phyloP scores from a whole-genome alignment of 2,113 vertebrate species.

The Narcine bancroftii region DNA sequence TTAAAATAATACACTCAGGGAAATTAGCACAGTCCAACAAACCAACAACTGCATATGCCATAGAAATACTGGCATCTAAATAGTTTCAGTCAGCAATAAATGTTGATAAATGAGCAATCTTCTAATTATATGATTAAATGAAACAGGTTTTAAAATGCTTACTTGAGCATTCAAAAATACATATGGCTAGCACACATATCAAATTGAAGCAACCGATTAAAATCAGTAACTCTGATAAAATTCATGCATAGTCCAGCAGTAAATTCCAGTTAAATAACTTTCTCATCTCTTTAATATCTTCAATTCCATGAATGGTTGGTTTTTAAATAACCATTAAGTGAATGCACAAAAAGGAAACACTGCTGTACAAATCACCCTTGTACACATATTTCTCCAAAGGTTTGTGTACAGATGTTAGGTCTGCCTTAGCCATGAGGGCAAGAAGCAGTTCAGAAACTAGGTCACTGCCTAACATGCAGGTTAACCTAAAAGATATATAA shows the following conservation, averaged over 20 bases:
- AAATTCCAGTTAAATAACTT: slow-evolving; percentile 26
- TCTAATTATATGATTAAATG: slow-evolving; percentile 34
- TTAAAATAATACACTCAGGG: slow-evolving; percentile 6
- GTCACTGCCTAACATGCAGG: not conserved
- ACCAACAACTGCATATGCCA: slow-evolving; percentile 4
- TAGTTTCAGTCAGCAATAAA: slow-evolving; percentile 33
- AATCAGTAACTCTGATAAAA: slow-evolving; percentile 17
- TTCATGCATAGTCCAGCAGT: slow-evolving; percentile 11
- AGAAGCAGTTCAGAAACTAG: not conserved
- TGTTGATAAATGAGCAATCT: slow-evolving; percentile 33
- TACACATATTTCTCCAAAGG: not conserved
- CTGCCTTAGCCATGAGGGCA: not conserved
- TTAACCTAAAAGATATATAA: not conserved
- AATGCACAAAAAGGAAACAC: not conserved
- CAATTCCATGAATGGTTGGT: not conserved
- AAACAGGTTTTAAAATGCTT: slow-evolving; percentile 33
- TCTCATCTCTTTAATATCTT: not conserved
- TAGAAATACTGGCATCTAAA: slow-evolving; percentile 23
- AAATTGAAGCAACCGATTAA: not conserved
- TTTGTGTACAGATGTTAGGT: not conserved
- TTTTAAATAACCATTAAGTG: slow-evolving; percentile 14
- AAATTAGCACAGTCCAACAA: slow-evolving; percentile 29
- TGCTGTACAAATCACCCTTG: not conserved
- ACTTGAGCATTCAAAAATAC: slow-evolving; percentile 28
- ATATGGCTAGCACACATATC: not conserved